Evolutionary conservation across 2,888 invertebrate species (phyloP), one percentile per base, ranked within the genome.

Genomic region (Drosophila pseudotakahashii): DNA sequence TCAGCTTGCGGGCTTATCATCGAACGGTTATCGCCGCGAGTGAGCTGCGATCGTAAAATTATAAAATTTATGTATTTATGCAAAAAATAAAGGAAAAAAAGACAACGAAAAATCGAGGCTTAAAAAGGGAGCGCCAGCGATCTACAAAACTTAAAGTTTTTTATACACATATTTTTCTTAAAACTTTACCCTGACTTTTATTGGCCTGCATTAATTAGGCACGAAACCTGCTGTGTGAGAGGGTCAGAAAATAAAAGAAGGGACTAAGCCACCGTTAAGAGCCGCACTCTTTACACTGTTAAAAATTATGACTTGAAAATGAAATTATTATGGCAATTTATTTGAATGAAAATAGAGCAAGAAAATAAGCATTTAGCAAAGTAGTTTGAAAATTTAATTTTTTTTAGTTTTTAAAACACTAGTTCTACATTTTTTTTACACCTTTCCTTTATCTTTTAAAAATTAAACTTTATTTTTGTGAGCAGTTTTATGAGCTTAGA

Each of bases 131-230:
- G 85, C 81, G 85, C 60, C 80, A 57, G 58, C 26, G 54, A 55
- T 61, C 61, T 70, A 23, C 41, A 52, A 63, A 59, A 39, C 42
- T 42, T 53, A 71, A 53, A 42, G 52, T 48, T 16, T 39, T 60
- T 48, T 48, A 34, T 1, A 30, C 9, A 45, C 10, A 13, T 41
- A 23, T 23, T 39, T 37, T 32, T 10, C n/a, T 30, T 6, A 30
- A 36, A 42, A 44, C 44, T 37, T 37, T 14, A 50, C 50, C 37
- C 64, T 63, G 64, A 26, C 55, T 32, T 71, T 76, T 76, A 71
- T 76, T 50, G 67, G 71, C 57, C 67, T 76, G 79, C 79, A 83
- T 83, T 81, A 87, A 83, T 87, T 84, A 76, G 80, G 58, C 75
- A 76, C 57, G 77, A 86, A 78, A 88, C 87, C 78, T 88, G 84